A percentile compares a stretch with the other conserved stretches of the same genome.
These are phyloP conservation scores for Lottia scabra DNA, from an alignment of 2,888 invertebrate species.

Conservation along the genomic window DNA sequence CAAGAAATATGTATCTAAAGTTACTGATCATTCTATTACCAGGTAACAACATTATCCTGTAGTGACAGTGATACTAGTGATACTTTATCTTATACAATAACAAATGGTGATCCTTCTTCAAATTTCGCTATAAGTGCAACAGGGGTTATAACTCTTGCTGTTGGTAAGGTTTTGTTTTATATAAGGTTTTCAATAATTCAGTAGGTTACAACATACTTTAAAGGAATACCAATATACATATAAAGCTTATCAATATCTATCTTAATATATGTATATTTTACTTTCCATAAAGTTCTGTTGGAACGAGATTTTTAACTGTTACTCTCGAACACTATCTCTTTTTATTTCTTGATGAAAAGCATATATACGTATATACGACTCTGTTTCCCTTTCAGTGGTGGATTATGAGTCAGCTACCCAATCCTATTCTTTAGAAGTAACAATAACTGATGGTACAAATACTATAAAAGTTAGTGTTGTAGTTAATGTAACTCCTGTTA, in stretches of 20 bases:
- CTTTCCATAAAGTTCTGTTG: too few relatives aligned
- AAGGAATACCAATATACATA: too few relatives aligned
- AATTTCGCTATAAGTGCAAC: constrained; percentile 29
- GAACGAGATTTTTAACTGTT: too few relatives aligned
- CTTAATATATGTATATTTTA: too few relatives aligned
- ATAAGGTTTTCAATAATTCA: too few relatives aligned
- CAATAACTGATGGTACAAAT: constrained; percentile 42
- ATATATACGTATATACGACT: too few relatives aligned
- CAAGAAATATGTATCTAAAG: too few relatives aligned
- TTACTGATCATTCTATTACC: background rate
- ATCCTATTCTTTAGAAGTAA: constrained; percentile 38
- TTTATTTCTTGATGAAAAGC: too few relatives aligned
- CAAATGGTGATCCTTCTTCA: constrained; percentile 32
- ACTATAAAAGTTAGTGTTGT: constrained; percentile 35
- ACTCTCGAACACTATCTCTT: too few relatives aligned
- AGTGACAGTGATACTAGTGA: constrained; percentile 40
- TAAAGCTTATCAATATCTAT: too few relatives aligned
- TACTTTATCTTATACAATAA: constrained; percentile 35
- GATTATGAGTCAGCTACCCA: constrained; percentile 50
- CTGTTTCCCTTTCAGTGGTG: constrained; percentile 29
- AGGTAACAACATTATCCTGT: constrained; percentile 42
- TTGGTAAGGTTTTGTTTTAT: constrained; percentile 25
- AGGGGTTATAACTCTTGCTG: constrained; percentile 34
- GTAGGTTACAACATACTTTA: too few relatives aligned
- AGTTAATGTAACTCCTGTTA: constrained; percentile 45